Evolutionary conservation across 2,888 invertebrate species (phyloP).

Genomic region (Agrotis puta): DNA sequence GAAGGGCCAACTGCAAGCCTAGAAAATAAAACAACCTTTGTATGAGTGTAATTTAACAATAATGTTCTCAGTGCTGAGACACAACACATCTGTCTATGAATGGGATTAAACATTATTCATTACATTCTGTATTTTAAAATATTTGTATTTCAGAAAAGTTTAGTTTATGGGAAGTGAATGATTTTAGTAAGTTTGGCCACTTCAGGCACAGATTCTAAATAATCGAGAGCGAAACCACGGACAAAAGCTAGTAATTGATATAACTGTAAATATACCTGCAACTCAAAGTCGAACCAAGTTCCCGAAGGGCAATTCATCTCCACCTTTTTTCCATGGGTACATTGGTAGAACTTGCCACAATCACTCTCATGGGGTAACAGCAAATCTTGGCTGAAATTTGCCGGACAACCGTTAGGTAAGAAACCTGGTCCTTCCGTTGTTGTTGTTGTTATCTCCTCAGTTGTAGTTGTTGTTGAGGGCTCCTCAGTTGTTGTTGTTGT

Average conservation of each 20-base stretch:
- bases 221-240: too few species aligned
- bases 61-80: too few species aligned
- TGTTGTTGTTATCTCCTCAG: not conserved
- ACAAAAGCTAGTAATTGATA: too few species aligned
- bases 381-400: conserved; percentile 61
- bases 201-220: too few species aligned
- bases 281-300: conserved; percentile 71
- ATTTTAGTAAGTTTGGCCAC: too few species aligned
- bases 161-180: too few species aligned
- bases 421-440: conserved; percentile 13
- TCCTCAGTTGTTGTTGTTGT: conserved; percentile 6
- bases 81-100: too few species aligned
- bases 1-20: conserved; percentile 44
- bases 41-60: too few species aligned
- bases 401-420: conserved; percentile 73
- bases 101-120: too few species aligned
- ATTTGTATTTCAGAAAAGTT: too few species aligned
- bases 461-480: not conserved
- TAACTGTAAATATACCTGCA: conserved; percentile 68
- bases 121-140: too few species aligned
- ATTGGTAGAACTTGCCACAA: conserved; percentile 77
- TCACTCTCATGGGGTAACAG: conserved; percentile 75
- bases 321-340: conserved; percentile 72
- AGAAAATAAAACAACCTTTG: not conserved
- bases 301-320: conserved; percentile 70